A percentile compares a stretch with the other conserved stretches of the same genome.
phyloP scores from a whole-genome alignment of 2,113 vertebrate genomes.

The Eublepharis macularius region DNA sequence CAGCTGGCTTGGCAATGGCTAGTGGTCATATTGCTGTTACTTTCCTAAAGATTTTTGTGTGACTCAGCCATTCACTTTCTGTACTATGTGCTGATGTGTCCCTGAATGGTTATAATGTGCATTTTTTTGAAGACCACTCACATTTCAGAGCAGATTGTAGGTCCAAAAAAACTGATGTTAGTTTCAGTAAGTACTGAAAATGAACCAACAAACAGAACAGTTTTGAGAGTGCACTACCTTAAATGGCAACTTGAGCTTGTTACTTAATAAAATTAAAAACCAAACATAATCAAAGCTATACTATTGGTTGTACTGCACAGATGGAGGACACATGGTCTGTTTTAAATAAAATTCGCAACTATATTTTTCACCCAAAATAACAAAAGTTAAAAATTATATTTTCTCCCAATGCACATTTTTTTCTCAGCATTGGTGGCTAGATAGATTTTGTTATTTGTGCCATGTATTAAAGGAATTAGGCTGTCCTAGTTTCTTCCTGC shows the following conservation, averaged over 20 bases:
- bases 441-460: not conserved
- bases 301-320: not conserved
- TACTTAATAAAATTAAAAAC: not conserved
- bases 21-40: not conserved
- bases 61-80: not conserved
- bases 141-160: not conserved
- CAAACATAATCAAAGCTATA: not conserved
- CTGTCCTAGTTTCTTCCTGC: not conserved
- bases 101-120: not conserved
- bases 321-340: not conserved
- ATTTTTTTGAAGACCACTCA: not conserved
- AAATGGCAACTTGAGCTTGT: not conserved
- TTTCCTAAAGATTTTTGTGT: not conserved
- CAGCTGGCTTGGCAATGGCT: not conserved
- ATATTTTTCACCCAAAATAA: not conserved
- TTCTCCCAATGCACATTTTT: not conserved
- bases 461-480: not conserved
- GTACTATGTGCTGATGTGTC: not conserved
- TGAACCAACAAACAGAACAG: not conserved
- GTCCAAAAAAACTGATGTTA: not conserved
- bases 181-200: not conserved
- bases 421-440: not conserved
- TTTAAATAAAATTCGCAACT: not conserved
- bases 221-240: not conserved
- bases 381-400: not conserved